Evolutionary conservation across 2,888 invertebrate genomes (phyloP).

Genomic region (Eristalis intricaria): DNA sequence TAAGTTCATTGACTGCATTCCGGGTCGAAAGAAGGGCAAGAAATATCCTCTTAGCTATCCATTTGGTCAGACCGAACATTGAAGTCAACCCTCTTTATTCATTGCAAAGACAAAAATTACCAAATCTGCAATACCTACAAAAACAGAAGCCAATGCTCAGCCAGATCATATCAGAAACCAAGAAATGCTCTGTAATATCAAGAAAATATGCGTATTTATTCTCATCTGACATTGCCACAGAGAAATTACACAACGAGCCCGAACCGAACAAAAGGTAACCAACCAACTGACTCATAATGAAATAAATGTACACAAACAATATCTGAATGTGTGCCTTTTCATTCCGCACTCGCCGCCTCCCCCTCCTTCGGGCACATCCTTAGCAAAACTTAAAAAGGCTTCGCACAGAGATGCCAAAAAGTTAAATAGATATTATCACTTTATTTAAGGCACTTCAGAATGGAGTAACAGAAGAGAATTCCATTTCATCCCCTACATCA

Average conservation of each 20-base stretch:
- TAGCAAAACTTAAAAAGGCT: constrained; percentile 1
- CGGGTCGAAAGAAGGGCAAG: no score
- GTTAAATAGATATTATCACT: constrained; percentile 72
- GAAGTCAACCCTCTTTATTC: no score
- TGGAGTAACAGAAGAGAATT: constrained; percentile 44
- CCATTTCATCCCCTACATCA: constrained; percentile 36
- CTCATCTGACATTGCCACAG: neutral
- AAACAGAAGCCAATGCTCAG: neutral
- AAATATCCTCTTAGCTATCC: no score
- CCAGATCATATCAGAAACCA: no score
- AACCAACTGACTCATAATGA: neutral
- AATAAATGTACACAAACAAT: neutral
- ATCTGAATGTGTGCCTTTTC: no score
- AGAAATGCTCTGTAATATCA: no score
- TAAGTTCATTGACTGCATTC: no score
- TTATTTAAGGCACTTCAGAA: constrained; percentile 66
- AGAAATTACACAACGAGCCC: neutral
- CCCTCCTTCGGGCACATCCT: neutral
- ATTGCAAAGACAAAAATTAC: no score
- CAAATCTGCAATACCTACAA: neutral
- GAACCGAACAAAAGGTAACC: neutral
- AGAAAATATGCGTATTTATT: neutral
- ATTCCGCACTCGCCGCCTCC: neutral
- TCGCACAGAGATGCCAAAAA: constrained; percentile 51
- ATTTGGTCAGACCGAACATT: no score